These are phyloP conservation scores for Daptonema setosum DNA, from an alignment of 2,888 invertebrate species.

Conservation along the genomic window DNA sequence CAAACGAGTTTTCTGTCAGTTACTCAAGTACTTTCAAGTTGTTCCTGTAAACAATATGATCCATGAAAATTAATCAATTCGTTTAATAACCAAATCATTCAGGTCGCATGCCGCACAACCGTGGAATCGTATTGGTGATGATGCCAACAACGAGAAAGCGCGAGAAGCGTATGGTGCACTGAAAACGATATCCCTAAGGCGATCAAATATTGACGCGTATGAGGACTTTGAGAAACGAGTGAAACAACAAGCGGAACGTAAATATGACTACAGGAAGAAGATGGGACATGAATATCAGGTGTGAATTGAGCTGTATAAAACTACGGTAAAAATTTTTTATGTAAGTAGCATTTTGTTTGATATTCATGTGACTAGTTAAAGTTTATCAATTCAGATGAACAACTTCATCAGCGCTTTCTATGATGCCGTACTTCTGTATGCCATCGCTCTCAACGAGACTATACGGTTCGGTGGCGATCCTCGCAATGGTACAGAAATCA, in stretches of 20 bases:
- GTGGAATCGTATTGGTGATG: constrained; percentile 58
- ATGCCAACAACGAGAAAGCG: constrained; percentile 52
- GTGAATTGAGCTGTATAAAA: background rate
- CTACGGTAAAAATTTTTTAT: background rate
- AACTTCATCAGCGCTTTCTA: constrained; percentile 84
- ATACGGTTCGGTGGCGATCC: constrained; percentile 34
- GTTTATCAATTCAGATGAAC: constrained; percentile 55
- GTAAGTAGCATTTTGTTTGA: no score
- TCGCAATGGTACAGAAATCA: constrained; percentile 59
- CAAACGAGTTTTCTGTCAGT: no score
- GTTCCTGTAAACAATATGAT: no score
- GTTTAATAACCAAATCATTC: no score
- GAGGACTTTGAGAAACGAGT: constrained; percentile 49
- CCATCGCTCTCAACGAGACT: constrained; percentile 68
- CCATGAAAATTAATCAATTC: no score
- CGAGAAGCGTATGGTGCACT: constrained; percentile 60
- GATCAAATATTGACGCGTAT: constrained; percentile 42
- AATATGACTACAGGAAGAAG: constrained; percentile 20
- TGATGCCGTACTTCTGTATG: constrained; percentile 80
- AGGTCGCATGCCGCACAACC: constrained; percentile 36
- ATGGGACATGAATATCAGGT: constrained; percentile 27
- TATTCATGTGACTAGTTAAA: no score
- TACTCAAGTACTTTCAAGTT: no score
- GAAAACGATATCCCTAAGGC: constrained; percentile 56
- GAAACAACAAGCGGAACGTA: constrained; percentile 25